phyloP scores from a whole-genome alignment of 1,140 invertebrate genomes.

The Aphis gossypii region DNA sequence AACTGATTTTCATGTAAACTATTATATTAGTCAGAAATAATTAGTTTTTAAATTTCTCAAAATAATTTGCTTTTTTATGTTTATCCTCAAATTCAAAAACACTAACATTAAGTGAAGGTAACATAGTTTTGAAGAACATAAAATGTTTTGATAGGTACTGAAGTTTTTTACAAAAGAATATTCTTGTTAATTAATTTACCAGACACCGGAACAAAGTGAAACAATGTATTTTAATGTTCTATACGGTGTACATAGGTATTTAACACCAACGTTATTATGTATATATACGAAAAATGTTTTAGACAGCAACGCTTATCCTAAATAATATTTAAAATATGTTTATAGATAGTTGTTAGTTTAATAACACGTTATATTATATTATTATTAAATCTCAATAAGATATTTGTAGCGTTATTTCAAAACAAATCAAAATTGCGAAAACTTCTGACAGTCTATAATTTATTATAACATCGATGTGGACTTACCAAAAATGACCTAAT shows the following conservation, averaged over 20 bases:
- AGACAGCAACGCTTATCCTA: neutral
- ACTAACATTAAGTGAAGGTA: neutral
- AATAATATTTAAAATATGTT: neutral
- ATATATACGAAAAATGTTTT: no score
- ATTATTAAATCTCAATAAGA: neutral
- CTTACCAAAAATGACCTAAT: neutral
- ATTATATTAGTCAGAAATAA: neutral
- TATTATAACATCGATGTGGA: neutral
- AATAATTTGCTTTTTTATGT: neutral
- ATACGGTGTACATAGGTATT: neutral
- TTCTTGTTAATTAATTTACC: neutral
- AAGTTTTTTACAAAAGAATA: neutral
- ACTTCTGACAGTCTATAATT: neutral
- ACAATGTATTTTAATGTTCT: neutral
- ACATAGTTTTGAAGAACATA: neutral
- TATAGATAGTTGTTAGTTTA: neutral
- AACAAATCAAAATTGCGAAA: neutral
- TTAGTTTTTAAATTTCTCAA: neutral
- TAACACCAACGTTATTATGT: neutral
- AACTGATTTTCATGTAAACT: neutral
- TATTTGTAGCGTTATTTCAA: neutral
- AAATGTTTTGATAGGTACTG: neutral
- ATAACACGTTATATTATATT: no score
- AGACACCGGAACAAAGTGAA: neutral
- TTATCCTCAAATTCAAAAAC: neutral